Conservation (phyloP, 2,113 vertebrate genomes). For the Phaethornis superciliosus region DNA sequence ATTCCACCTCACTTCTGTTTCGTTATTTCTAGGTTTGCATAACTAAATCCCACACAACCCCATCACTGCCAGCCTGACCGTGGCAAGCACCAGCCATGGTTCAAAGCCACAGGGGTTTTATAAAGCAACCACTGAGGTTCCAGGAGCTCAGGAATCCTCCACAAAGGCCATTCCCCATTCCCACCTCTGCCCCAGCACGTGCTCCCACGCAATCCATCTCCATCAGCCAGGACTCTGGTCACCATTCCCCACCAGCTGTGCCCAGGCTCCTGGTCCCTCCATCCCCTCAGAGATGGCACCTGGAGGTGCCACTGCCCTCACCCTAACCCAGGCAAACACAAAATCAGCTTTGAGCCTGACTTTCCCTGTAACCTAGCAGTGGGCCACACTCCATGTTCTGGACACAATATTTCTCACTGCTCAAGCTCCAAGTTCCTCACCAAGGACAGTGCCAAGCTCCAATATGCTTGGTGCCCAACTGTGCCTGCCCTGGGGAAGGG, state of each 20-base stretch:
- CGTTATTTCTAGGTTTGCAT: not conserved
- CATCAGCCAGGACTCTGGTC: not conserved
- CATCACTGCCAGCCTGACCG: fast-evolving
- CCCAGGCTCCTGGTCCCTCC: not conserved
- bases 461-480: not conserved
- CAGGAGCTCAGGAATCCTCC: not conserved
- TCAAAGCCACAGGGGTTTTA: not conserved
- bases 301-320: not conserved
- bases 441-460: not conserved
- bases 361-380: not conserved
- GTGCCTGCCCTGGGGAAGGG: not conserved
- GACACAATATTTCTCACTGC: not conserved
- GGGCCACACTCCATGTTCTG: not conserved
- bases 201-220: not conserved
- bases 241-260: fast-evolving
- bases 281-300: not conserved
- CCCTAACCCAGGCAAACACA: too few relatives aligned
- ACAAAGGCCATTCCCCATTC: not conserved
- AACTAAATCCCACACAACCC: not conserved
- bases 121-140: not conserved
- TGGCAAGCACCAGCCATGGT: not conserved
- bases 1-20: not conserved
- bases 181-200: fast-evolving
- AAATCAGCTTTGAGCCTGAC: not conserved
- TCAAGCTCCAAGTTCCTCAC: not conserved